Conservation (phyloP, 1,140 invertebrate genomes). For the Telenomus remus region DNA sequence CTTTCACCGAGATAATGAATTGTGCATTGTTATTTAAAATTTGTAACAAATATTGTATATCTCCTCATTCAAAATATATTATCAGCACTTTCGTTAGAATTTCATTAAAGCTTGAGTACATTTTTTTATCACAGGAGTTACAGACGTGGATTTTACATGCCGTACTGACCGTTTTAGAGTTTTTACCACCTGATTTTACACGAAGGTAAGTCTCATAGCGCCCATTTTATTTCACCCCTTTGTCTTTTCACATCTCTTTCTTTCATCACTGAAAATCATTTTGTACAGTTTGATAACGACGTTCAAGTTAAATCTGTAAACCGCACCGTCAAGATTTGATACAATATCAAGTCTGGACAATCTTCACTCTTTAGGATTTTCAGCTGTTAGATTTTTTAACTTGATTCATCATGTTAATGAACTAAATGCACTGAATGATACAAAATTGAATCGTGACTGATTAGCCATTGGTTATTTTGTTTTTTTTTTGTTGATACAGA, state of each 20-base stretch:
- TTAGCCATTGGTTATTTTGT: neutral
- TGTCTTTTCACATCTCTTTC: slow-evolving; percentile 3
- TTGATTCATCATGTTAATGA: neutral
- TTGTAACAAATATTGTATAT: slow-evolving; percentile 15
- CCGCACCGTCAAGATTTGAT: slow-evolving; percentile 19
- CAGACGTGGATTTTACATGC: slow-evolving; percentile 74
- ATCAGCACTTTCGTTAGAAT: slow-evolving; percentile 18
- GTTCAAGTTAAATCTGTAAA: slow-evolving; percentile 12
- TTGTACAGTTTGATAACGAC: too few species aligned
- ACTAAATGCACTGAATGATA: neutral
- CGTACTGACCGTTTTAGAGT: slow-evolving; percentile 73
- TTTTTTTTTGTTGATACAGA: neutral
- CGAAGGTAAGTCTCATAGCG: slow-evolving; percentile 68
- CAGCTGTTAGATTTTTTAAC: slow-evolving; percentile 18
- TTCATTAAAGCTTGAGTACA: slow-evolving; percentile 40
- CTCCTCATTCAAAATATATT: too few species aligned
- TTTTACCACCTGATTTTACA: slow-evolving; percentile 49
- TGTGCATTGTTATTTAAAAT: slow-evolving; percentile 13
- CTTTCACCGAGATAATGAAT: slow-evolving; percentile 10
- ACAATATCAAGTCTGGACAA: slow-evolving; percentile 2
- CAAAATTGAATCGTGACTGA: slow-evolving; percentile 22
- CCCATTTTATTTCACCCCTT: slow-evolving; percentile 23
- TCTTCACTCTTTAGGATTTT: slow-evolving; percentile 28
- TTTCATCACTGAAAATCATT: neutral
- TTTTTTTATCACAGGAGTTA: slow-evolving; percentile 67